A percentile compares a stretch with the other conserved stretches of the same genome.
Conservation (phyloP, 2,797 vertebrate genomes). For the Neoniphon sammara region DNA sequence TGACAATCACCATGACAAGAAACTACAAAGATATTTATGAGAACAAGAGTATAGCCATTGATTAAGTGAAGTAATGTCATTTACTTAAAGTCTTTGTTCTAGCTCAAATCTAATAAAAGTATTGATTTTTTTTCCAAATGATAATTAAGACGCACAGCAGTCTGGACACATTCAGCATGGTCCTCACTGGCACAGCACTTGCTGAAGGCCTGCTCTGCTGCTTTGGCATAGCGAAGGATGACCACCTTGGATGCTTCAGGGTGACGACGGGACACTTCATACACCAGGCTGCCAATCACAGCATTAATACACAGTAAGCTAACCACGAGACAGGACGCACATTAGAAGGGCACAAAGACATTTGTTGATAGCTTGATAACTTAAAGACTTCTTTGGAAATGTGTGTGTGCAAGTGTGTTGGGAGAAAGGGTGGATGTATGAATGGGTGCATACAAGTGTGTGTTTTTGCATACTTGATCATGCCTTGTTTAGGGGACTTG, state of each 20-base stretch:
- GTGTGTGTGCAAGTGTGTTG: neutral
- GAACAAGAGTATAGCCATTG: too few relatives aligned
- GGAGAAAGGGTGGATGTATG: too few relatives aligned
- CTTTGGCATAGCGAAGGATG: conserved; percentile 55
- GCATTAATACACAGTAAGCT: too few relatives aligned
- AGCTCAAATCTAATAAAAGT: too few relatives aligned
- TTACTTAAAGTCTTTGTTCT: too few relatives aligned
- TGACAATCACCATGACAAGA: too few relatives aligned
- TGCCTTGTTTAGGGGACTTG: neutral
- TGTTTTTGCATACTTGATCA: conserved; percentile 9
- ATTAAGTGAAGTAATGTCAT: too few relatives aligned
- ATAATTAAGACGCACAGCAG: conserved; percentile 58
- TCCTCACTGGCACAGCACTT: conserved; percentile 68
- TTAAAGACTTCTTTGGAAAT: neutral
- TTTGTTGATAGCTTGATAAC: neutral
- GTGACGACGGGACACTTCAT: conserved; percentile 71
- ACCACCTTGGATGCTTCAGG: conserved; percentile 56
- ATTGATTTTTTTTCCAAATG: too few relatives aligned
- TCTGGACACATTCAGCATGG: conserved; percentile 47
- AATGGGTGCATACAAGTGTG: neutral
- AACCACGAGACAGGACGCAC: too few relatives aligned
- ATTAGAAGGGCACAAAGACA: too few relatives aligned
- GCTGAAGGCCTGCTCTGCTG: conserved; percentile 61
- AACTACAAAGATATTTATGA: too few relatives aligned
- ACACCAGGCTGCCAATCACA: conserved; percentile 64